Evolutionary conservation across 1,140 invertebrate species (phyloP), one percentile per base, ranked within the genome.

Genomic region (Stegodyphus dumicola): DNA sequence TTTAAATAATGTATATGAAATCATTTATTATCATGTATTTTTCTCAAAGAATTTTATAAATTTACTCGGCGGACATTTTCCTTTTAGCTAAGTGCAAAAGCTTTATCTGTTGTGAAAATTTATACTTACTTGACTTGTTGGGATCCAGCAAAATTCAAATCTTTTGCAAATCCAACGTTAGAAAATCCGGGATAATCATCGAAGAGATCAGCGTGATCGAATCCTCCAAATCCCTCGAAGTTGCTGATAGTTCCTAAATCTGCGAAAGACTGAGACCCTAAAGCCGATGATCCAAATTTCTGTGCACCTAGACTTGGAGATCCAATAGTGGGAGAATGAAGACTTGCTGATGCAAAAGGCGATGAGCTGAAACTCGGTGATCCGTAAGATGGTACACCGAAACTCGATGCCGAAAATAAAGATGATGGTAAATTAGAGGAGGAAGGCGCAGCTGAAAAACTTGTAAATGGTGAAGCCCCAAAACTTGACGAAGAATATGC

Each of bases 131-230:
- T 85, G 6, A 85, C 6, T 3, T 60, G 5, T 15, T 85, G 81
- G 15, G 81, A 85, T 69, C 64, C 81, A 69, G 81, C 81, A n/a
- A 85, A 77, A 60, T 85, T 85, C 7, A 85, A 11, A 51, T 85
- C 81, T 69, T 85, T 84, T 9, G 18, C 81, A n/a, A 85, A 85
- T 6, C 71, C 73, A 9, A 73, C 66, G 52, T 76, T 76, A 7
- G 81, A 70, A 17, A 85, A 85, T 4, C 81, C 81, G 6, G 81
- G 81, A 52, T 76, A 85, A 18, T 85, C 81, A 54, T 85, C 81
- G 7, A 85, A 33, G 15, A 85, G 74, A 6, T 85, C 81, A 11
- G 73, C 56, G 1, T 71, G 80, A 33, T 83, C 71, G 2, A 83
- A 53, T 33, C 74, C 81, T 65, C 78, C 78, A 7, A 81, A 69